Conservation (phyloP, 2,888 invertebrate species). For the Sepiola atlantica region DNA sequence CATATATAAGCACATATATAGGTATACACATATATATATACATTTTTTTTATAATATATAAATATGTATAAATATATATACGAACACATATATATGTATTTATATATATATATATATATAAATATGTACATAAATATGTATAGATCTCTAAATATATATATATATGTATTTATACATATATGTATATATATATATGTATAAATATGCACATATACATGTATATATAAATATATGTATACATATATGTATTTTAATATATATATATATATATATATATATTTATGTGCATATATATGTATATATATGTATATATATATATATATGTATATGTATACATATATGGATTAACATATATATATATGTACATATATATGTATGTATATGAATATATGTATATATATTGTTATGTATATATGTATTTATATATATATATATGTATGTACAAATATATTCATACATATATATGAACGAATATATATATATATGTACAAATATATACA, state of each 20-base stretch:
- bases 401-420: not conserved
- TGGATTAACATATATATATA: not conserved
- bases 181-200: not conserved
- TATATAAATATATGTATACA: not conserved
- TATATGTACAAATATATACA: not conserved
- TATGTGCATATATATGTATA: not conserved
- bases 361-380: not conserved
- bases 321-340: not conserved
- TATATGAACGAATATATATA: not conserved
- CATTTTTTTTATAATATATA: no score
- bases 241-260: not conserved
- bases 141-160: not conserved
- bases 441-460: not conserved
- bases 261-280: not conserved
- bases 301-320: not conserved
- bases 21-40: not conserved
- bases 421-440: no score
- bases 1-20: not conserved
- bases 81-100: not conserved
- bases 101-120: not conserved
- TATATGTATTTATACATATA: not conserved
- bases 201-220: not conserved
- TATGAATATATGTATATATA: not conserved
- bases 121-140: not conserved
- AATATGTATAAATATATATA: not conserved